Base-by-base conservation (phyloP, 2,888 invertebrate species). In the Dryocosmus kuriphilus region DNA sequence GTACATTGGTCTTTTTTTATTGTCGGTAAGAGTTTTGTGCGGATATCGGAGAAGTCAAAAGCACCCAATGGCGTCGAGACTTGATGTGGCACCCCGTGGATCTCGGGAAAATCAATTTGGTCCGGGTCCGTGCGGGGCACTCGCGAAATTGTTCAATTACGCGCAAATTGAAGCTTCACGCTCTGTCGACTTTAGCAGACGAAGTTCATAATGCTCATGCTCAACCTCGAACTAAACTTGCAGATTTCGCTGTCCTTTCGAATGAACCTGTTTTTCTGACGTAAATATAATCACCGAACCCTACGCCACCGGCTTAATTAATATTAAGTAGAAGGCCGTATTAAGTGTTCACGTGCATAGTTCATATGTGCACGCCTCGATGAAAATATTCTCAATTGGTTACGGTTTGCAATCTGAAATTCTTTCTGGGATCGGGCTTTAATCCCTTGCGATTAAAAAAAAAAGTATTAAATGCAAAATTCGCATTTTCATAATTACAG, bases 91-190 rank as follows among this genome's bases (percentile, higher is more conserved):
- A 51, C 27, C 16, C 35, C 60, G 30, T 67, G 57, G 79, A 77
- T 73, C 71, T 62, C 55, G 73, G 84, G 79, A 83, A 83, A 84
- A 82, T 81, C 84, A 81, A 84, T 84, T 83, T 82, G 77, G 81
- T 60, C 79, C 74, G 79, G 79, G 75, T 78, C 80, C 75, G 63
- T 41, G 78, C 74, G 77, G 75, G 75, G 71, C 76, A 78, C 78
- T 80, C 77, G 76, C 79, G 76, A 81, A 82, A 82, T 83, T 82
- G 83, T 81, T 85, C 82, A 82, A 83, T 84, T 83, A 79, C 82
- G 81, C 77, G 80, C 75, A 73, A 83, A 82, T 82, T 80, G 76
- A 81, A 76, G 79, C 76, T 78, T 79, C 77, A 79, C 78, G 80
- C 80, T 81, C 73, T 61, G 60, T 30, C 51, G 74, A 61, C 14